Evolutionary conservation across 2,888 invertebrate genomes (phyloP).

Genomic region (Spisula solida): DNA sequence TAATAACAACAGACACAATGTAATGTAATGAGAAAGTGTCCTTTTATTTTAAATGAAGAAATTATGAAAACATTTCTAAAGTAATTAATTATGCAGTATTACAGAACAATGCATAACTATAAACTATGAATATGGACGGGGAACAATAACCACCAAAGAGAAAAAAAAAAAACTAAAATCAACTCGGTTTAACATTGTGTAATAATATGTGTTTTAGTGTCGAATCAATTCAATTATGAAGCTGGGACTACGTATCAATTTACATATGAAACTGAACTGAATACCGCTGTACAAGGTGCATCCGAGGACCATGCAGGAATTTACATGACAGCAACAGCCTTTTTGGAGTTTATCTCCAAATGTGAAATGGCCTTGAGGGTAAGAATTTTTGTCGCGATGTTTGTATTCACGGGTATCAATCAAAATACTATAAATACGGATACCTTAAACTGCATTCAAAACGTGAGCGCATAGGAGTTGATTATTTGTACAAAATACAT

Average conservation of each 20-base stretch:
- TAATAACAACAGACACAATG: too few species aligned
- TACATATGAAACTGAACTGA: slow-evolving; percentile 91
- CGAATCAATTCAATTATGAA: slow-evolving; percentile 88
- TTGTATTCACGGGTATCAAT: neutral
- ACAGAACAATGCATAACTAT: too few species aligned
- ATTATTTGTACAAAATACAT: neutral
- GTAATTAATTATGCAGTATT: neutral
- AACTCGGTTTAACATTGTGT: too few species aligned
- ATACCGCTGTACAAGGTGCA: slow-evolving; percentile 91
- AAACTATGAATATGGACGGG: too few species aligned
- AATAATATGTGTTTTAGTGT: slow-evolving; percentile 72
- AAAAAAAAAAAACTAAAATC: too few species aligned
- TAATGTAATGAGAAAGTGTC: too few species aligned
- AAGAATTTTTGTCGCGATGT: slow-evolving; percentile 57
- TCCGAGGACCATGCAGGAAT: slow-evolving; percentile 88
- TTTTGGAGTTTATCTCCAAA: slow-evolving; percentile 86
- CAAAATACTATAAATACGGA: neutral
- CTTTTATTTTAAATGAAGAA: neutral
- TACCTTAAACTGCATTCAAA: too few species aligned
- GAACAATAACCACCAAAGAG: too few species aligned
- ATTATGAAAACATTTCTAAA: neutral
- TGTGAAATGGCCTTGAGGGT: slow-evolving; percentile 88
- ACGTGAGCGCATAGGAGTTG: too few species aligned
- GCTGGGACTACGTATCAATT: slow-evolving; percentile 94
- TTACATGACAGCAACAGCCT: slow-evolving; percentile 87